Evolutionary conservation across 1,140 invertebrate genomes (phyloP).

Genomic region (Saccostrea echinata): DNA sequence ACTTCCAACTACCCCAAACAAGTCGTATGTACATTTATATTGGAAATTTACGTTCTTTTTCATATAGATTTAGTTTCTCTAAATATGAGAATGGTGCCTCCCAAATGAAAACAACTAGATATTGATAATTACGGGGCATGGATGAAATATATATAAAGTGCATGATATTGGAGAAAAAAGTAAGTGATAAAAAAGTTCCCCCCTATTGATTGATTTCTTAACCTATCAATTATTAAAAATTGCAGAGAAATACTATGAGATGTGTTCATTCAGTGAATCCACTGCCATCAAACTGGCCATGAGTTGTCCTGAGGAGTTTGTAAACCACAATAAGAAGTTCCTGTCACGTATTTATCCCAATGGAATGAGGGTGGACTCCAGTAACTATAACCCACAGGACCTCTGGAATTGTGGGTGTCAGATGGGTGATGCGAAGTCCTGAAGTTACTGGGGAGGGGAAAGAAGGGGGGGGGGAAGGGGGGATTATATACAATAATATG

Average conservation of each 20-base stretch:
- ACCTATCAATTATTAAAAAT: neutral
- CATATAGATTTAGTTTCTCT: too few relatives aligned
- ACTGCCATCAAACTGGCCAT: constrained; percentile 80
- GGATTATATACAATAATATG: too few relatives aligned
- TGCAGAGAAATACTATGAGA: constrained; percentile 78
- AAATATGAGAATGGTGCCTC: too few relatives aligned
- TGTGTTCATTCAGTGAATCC: constrained; percentile 81
- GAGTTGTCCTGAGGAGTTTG: constrained; percentile 81
- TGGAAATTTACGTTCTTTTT: too few relatives aligned
- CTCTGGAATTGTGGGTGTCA: constrained; percentile 83
- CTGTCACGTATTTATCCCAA: constrained; percentile 82
- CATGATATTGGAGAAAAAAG: neutral
- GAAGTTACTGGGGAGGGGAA: neutral
- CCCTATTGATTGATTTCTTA: neutral
- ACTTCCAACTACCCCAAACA: constrained; percentile 74
- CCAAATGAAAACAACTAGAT: neutral
- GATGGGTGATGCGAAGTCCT: constrained; percentile 42
- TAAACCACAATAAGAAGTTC: constrained; percentile 82
- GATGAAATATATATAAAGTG: neutral
- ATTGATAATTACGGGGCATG: neutral
- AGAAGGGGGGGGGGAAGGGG: too few relatives aligned
- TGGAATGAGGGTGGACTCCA: constrained; percentile 82
- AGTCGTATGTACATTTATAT: constrained; percentile 68
- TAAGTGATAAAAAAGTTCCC: neutral
- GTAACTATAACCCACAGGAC: constrained; percentile 84